Conservation (phyloP, 2,888 invertebrate genomes). For the Automeris io region DNA sequence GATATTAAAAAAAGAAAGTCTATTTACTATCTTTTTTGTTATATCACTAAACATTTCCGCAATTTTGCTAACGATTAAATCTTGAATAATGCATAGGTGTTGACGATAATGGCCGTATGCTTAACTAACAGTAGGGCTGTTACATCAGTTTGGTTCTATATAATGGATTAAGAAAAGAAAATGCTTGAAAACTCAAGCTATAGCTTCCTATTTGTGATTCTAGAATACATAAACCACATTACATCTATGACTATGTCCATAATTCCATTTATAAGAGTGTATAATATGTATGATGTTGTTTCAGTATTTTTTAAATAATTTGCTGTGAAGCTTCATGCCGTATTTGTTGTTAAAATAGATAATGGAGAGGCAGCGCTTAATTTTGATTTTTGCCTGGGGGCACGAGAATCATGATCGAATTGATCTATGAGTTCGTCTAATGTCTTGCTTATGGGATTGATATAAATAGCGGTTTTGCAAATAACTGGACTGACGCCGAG, state of each 20-base stretch:
- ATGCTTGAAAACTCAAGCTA: no score
- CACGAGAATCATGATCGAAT: slow-evolving; percentile 15
- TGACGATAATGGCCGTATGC: neutral
- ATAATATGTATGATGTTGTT: no score
- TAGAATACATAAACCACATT: no score
- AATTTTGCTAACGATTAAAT: slow-evolving; percentile 3
- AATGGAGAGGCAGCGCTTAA: neutral
- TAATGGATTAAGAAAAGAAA: no score
- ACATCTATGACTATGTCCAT: no score
- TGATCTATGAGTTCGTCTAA: slow-evolving; percentile 35
- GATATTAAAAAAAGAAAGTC: slow-evolving; percentile 5
- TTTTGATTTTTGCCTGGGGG: slow-evolving; percentile 4
- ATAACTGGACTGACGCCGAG: slow-evolving; percentile 65
- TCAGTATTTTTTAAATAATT: no score
- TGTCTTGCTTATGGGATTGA: slow-evolving; percentile 56
- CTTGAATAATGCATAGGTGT: neutral
- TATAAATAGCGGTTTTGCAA: slow-evolving; percentile 72
- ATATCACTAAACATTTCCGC: slow-evolving; percentile 2
- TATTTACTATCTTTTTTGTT: neutral
- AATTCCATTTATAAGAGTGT: no score
- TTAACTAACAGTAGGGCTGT: no score
- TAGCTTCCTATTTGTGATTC: no score
- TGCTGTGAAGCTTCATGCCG: no score
- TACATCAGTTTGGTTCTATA: no score
- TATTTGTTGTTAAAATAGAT: no score